Evolutionary conservation across 2,113 vertebrate species (phyloP), one percentile per base, ranked within the genome.

Genomic region (Speoplatyrhinus poulsoni): DNA sequence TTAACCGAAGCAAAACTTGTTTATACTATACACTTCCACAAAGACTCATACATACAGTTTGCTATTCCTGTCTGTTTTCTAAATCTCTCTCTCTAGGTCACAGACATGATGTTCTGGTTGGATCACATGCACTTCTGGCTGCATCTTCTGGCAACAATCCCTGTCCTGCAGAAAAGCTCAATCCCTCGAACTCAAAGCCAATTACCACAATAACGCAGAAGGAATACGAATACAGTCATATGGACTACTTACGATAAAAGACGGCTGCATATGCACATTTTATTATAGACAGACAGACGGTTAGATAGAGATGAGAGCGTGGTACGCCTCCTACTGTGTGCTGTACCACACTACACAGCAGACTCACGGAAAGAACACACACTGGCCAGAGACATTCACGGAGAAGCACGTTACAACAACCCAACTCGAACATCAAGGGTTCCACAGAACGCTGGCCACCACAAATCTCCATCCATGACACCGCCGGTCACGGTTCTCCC

Each of bases 251-350:
- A 79, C 26, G 26, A 26, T 77, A 80, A 71, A 75, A 36, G 65
- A 41, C 1, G 36, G 36, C 36, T 41, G 36, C 4, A 5, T 8
- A 5, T 41, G 11, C 49, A 11, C 13, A 52, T 10, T 12, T 12
- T 12, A 10, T 12, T 10, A 3, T 1, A 52, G 49, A 52, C 49
- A 52, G 49, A 52, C 49, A 50, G 49, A 50, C 49, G 4, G 49
- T 3, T 2, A 11, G 11, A 12, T 1, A 52, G 11, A 57, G 17
- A 57, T 19, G 49, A 52, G 11, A 50, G 49, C 6, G 11, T 10
- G 56, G 12, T 11, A 58, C n/a, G 32, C 55, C 55, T 57, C 79
- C 86, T 85, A 79, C 75, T 80, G 77, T 73, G 80, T 73, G 75
- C 77, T 72, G 69, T 81, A 76, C 80, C 64, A 73, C 67, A 85